Evolutionary conservation across 2,888 invertebrate genomes (phyloP), one percentile per base, ranked within the genome.

Genomic region (Lomographa bimaculata): DNA sequence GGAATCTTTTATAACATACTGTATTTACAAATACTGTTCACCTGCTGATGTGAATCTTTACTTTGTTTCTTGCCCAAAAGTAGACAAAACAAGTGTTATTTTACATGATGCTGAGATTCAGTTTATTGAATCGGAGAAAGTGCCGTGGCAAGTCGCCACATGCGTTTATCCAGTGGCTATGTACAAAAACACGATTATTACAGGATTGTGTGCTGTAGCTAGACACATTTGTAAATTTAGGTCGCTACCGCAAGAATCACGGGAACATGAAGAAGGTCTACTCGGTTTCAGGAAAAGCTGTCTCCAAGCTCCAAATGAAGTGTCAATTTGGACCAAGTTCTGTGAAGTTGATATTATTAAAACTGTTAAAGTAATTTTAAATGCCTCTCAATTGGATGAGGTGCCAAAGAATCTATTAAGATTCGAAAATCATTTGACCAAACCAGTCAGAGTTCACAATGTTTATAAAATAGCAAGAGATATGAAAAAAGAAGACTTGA

Each of bases 271-370:
- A 24, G 84, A 89, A 29, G 79, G 87, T 8, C 75, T 96, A 21
- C 83, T 97, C 6, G 96, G 97, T 0, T 97, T 96, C 64, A 93
- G 96, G 44, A 92, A 91, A 46, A 92, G 94, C 33, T 96, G 96
- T 64, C 83, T 97, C 6, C 90, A 95, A 60, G 94, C 96, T 1
- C 96, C 96, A 33, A 94, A 96, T 11, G 97, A 97, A 80, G 91
- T 92, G 4, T 96, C 97, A 4, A 89, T 95, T 19, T 97, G 97
- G 97, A 98, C 97, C 0, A 94, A 94, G 63, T 97, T 97, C 71
- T 98, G 98, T 87, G 98, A 98, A 89, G 90, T 95, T 2, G 95
- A 97, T 67, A 83, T 97, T 23, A 90, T 95, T 5, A 72, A 82
- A 33, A 91, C 93, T 1, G 79, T 94, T 0, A 90, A 90, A 45